Base-by-base conservation (phyloP, 2,113 vertebrate species). In the Leucoraja erinaceus region DNA sequence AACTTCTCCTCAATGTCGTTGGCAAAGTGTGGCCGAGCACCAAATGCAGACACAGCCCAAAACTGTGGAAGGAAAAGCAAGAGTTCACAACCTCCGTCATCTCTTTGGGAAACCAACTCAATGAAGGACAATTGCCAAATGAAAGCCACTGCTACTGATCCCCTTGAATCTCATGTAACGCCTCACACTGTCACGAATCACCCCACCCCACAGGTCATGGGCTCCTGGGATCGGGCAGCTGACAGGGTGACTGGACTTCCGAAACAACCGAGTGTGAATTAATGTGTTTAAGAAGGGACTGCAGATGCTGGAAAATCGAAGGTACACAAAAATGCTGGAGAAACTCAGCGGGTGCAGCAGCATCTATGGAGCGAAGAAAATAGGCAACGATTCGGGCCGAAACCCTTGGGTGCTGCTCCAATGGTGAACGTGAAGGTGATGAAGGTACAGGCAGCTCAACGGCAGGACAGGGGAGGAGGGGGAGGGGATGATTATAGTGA, bases 11-110 rank as follows among this genome's bases (percentile, higher is more conserved):
- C 98, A 78, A 98, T 94, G 2, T 97, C 97, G 0, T 98, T 98
- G 95, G 98, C 97, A 0, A 98, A 98, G 95, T 96, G 95, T 0
- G 98, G 98, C 94, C 98, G 97, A 83, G 95, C 96, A 33, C 98
- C 98, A 0, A 99, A 98, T 0, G 98, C 97, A 0, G 97, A 97
- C 94, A 99, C 97, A 94, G 99, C 93, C 98, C 98, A 98, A 9
- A 99, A 95, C 98, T 98, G 94, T 0, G 12, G 84, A 66, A n/a
- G 66, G 59, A 88, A 90, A 90, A 4, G 31, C 28, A 66, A 2
- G 28, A 63, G 7, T 33, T 90, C 59, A 90, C 6, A 83, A 25
- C 79, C 56, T 54, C 78, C 54, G 28, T 77, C 33, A 77, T 31
- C 31, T 78, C 33, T 31, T 14, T 33, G n/a, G 18, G 18, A 81